Evolutionary conservation across 2,888 invertebrate species (phyloP).

Genomic region (Pollenia labialis): DNA sequence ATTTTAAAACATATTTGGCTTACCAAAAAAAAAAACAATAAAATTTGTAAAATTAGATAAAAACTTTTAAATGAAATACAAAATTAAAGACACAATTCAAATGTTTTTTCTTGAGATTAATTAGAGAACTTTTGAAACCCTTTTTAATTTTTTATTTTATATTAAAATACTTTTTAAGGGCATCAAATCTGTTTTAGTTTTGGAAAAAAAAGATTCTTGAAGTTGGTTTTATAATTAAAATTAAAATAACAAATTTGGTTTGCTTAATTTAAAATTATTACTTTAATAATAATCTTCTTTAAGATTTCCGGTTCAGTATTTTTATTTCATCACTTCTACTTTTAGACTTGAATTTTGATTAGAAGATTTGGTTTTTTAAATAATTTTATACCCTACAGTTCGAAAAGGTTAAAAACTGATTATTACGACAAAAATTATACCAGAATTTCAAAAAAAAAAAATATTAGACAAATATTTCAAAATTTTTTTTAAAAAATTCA

Average conservation of each 20-base stretch:
- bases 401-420: not conserved
- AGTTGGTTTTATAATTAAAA: conserved; percentile 14
- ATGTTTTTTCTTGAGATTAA: not conserved
- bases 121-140: not conserved
- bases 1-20: conserved; percentile 19
- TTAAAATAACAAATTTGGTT: not conserved
- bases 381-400: conserved; percentile 18
- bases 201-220: not conserved
- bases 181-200: conserved; percentile 2
- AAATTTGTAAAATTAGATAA: not conserved
- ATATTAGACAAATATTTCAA: too few relatives aligned
- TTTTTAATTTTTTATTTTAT: conserved; percentile 2
- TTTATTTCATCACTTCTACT: conserved; percentile 26
- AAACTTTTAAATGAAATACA: not conserved
- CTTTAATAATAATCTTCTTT: conserved; percentile 35
- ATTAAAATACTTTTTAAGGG: not conserved
- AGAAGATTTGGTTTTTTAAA: not conserved
- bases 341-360: conserved; percentile 14
- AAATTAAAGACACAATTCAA: not conserved
- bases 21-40: conserved; percentile 2
- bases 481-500: too few relatives aligned
- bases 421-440: not conserved
- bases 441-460: too few relatives aligned
- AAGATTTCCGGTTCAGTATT: conserved; percentile 47
- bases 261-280: conserved; percentile 32